A percentile compares a stretch with the other conserved stretches of the same genome.
These are phyloP conservation scores for Hemibagrus wyckioides DNA, from an alignment of 2,113 vertebrate genomes.

Conservation along the genomic window DNA sequence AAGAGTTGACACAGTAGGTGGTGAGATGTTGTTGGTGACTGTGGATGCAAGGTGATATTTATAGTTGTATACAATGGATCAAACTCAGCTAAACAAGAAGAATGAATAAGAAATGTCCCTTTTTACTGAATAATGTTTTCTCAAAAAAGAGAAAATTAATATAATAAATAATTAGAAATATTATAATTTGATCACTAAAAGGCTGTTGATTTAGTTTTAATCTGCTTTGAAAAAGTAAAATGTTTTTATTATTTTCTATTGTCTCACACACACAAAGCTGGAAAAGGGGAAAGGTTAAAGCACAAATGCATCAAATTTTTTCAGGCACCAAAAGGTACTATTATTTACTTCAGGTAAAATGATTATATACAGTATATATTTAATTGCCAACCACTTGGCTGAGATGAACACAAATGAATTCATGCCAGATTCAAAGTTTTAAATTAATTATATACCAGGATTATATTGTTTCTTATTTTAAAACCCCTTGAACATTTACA, in stretches of 20 bases:
- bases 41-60: neutral
- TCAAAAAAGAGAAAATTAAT: neutral
- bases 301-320: neutral
- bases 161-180: no score
- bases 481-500: no score
- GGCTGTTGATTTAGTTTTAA: no score
- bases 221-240: no score
- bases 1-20: neutral
- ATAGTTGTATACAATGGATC: neutral
- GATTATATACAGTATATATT: no score
- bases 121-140: neutral
- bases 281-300: no score
- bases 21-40: neutral
- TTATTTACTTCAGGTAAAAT: neutral
- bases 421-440: neutral
- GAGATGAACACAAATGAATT: no score
- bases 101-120: neutral
- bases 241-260: no score
- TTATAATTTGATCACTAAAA: no score
- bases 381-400: neutral
- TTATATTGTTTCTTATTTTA: no score
- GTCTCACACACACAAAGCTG: no score
- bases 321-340: neutral
- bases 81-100: neutral
- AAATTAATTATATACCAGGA: no score